Conservation (phyloP, 2,797 vertebrate genomes). For the Myotis pilosus region DNA sequence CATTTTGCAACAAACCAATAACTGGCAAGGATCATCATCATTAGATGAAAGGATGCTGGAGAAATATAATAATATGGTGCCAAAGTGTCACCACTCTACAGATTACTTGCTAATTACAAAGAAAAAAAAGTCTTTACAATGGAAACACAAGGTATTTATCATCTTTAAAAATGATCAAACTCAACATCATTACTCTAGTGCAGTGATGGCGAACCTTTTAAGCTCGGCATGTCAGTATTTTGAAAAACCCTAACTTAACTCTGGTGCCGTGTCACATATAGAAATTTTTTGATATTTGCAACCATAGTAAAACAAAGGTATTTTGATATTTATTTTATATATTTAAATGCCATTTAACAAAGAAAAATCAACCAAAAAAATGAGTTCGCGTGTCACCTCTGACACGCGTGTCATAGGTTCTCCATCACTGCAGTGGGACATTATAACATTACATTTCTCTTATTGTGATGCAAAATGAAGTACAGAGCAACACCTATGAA, state of each 20-base stretch:
- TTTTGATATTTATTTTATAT: too few relatives aligned
- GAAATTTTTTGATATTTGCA: too few relatives aligned
- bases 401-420: too few relatives aligned
- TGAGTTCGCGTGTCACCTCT: too few relatives aligned
- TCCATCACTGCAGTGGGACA: not conserved
- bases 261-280: too few relatives aligned
- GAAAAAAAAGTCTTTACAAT: not conserved
- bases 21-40: not conserved
- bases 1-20: conserved; percentile 50
- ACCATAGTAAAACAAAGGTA: too few relatives aligned
- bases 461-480: not conserved
- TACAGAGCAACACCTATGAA: not conserved
- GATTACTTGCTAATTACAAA: not conserved
- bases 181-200: not conserved
- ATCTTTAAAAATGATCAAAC: conserved; percentile 43
- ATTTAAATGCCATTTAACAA: too few relatives aligned
- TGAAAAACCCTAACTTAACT: too few relatives aligned
- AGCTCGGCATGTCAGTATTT: too few relatives aligned
- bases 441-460: not conserved
- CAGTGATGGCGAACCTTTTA: too few relatives aligned
- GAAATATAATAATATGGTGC: not conserved
- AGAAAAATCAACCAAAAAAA: too few relatives aligned
- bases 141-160: not conserved
- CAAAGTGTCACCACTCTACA: not conserved
- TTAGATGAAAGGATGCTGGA: not conserved